Conservation (phyloP, 2,888 invertebrate species). For the Sinodicranocentrus sp. region DNA sequence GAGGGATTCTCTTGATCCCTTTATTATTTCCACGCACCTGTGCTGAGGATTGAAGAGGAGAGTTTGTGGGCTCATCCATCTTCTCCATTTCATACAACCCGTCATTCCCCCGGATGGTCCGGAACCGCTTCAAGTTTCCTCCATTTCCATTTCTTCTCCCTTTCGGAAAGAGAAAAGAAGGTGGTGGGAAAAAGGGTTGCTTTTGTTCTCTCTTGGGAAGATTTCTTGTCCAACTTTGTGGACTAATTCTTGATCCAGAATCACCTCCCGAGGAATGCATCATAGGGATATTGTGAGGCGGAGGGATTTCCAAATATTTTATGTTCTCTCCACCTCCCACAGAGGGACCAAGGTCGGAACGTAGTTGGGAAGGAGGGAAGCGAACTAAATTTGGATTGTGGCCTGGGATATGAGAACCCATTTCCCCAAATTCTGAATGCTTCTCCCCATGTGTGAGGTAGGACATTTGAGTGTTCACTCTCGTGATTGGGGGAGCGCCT, state of each 20-base stretch:
- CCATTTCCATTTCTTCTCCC: conserved; percentile 31
- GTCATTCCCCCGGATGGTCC: conserved; percentile 42
- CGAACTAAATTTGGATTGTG: conserved; percentile 47
- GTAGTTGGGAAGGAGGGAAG: background rate
- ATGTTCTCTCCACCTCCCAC: conserved; percentile 47
- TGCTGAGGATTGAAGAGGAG: conserved; percentile 54
- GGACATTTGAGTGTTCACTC: conserved; percentile 34
- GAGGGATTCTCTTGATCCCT: conserved; percentile 54
- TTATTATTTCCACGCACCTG: conserved; percentile 62
- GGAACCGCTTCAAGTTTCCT: conserved; percentile 13
- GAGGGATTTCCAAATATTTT: conserved; percentile 68
- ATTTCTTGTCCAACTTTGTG: conserved; percentile 70
- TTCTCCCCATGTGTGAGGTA: conserved; percentile 37
- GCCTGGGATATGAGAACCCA: conserved; percentile 34
- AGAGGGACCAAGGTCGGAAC: conserved; percentile 32
- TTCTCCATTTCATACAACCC: conserved; percentile 36
- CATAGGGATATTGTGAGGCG: conserved; percentile 43
- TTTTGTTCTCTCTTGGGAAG: conserved; percentile 74
- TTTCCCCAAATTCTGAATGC: too few relatives aligned
- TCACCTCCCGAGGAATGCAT: conserved; percentile 14
- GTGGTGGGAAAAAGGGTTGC: conserved; percentile 37
- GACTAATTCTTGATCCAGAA: conserved; percentile 52
- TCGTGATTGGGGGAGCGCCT: conserved; percentile 59
- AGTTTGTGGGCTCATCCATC: conserved; percentile 59
- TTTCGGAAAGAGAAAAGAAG: conserved; percentile 6